A percentile compares a stretch with the other conserved stretches of the same genome.
These are phyloP conservation scores for Pionites leucogaster DNA, from an alignment of 2,113 vertebrate species.

Conservation along the genomic window DNA sequence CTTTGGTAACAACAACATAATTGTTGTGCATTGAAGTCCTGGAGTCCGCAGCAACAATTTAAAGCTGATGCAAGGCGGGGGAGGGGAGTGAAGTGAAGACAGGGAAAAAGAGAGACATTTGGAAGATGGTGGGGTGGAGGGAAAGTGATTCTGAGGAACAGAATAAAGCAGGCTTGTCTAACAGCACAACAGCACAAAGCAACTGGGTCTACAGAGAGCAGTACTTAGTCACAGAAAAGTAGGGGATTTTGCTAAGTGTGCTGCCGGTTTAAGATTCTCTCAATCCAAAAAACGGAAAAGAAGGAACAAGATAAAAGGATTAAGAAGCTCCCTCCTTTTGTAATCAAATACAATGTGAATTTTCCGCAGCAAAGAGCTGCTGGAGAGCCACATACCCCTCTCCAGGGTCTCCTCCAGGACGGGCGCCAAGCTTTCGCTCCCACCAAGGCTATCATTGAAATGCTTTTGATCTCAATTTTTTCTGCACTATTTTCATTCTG, in stretches of 20 bases:
- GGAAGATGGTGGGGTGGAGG: background rate
- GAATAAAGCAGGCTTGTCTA: background rate
- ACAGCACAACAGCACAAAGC: background rate
- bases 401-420: background rate
- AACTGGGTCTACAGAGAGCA: background rate
- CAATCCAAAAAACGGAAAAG: background rate
- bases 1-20: background rate
- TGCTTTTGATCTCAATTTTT: background rate
- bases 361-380: background rate
- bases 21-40: background rate
- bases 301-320: background rate
- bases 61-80: background rate
- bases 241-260: background rate
- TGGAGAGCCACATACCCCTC: background rate
- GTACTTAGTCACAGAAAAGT: background rate
- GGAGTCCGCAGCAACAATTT: background rate
- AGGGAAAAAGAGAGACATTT: background rate
- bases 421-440: background rate
- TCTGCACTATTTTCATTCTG: background rate
- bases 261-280: background rate
- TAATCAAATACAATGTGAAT: background rate
- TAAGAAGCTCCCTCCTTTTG: background rate
- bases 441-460: background rate
- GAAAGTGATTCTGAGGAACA: background rate
- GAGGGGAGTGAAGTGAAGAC: background rate